These are phyloP conservation scores for Plebejus argus DNA, from an alignment of 2,888 invertebrate genomes.

Conservation along the genomic window DNA sequence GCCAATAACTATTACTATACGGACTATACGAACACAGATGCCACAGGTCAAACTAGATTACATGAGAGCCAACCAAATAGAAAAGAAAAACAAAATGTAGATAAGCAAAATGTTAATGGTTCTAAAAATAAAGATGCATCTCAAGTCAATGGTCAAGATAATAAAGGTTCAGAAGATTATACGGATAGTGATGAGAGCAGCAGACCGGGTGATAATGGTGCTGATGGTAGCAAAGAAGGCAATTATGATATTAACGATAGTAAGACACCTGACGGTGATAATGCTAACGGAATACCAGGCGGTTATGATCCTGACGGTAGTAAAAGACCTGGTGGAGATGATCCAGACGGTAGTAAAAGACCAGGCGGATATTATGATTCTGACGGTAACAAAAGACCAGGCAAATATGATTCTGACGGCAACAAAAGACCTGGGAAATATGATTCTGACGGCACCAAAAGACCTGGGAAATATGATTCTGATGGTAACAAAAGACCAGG, in stretches of 20 bases:
- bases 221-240: neutral
- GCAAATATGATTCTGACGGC: neutral
- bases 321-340: neutral
- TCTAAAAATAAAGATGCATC: neutral
- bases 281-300: neutral
- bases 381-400: neutral
- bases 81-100: neutral
- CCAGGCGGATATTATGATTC: neutral
- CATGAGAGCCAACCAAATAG: neutral
- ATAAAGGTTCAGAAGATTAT: neutral
- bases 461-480: neutral
- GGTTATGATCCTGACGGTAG: neutral
- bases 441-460: neutral
- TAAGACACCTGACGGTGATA: neutral
- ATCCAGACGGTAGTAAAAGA: neutral
- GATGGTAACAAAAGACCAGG: neutral
- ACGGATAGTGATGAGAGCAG: neutral
- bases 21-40: neutral
- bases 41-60: neutral
- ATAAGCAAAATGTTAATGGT: no score
- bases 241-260: no score
- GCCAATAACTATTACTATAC: no score
- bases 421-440: neutral
- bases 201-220: neutral
- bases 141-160: neutral